Conservation (phyloP, 2,113 vertebrate genomes). For the Delphinus delphis region DNA sequence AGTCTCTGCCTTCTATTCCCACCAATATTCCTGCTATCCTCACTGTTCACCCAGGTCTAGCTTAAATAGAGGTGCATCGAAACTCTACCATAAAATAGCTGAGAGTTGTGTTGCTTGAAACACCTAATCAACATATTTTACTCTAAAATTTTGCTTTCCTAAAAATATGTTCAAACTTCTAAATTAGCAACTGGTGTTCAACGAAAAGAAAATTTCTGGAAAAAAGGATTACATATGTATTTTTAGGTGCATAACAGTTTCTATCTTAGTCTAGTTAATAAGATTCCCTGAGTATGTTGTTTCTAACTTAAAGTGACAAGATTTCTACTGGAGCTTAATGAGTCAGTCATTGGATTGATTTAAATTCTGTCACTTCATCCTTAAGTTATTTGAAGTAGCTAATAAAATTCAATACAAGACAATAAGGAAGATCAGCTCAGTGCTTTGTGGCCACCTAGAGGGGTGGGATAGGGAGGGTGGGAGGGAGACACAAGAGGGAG, state of each 20-base stretch:
- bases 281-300: conserved; percentile 52
- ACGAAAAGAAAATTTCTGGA: conserved; percentile 47
- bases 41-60: neutral
- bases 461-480: too few relatives aligned
- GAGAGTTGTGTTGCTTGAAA: conserved; percentile 21
- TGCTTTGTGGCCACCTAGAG: too few relatives aligned
- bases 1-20: neutral
- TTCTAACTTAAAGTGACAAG: conserved; percentile 56
- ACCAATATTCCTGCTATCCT: neutral
- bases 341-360: conserved; percentile 79
- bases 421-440: conserved; percentile 1
- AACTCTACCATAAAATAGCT: neutral
- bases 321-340: conserved; percentile 60
- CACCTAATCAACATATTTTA: neutral
- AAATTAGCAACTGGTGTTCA: conserved; percentile 35
- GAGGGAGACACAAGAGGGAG: too few relatives aligned
- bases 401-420: conserved; percentile 77
- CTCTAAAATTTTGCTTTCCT: conserved; percentile 41
- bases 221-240: neutral
- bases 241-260: conserved; percentile 28
- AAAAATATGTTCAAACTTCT: conserved; percentile 36
- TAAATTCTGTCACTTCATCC: conserved; percentile 86
- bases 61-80: neutral
- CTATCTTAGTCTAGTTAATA: conserved; percentile 7
- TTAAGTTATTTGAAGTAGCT: conserved; percentile 79